phyloP scores from a whole-genome alignment of 2,888 invertebrate genomes.

The Tetragonisca angustula region DNA sequence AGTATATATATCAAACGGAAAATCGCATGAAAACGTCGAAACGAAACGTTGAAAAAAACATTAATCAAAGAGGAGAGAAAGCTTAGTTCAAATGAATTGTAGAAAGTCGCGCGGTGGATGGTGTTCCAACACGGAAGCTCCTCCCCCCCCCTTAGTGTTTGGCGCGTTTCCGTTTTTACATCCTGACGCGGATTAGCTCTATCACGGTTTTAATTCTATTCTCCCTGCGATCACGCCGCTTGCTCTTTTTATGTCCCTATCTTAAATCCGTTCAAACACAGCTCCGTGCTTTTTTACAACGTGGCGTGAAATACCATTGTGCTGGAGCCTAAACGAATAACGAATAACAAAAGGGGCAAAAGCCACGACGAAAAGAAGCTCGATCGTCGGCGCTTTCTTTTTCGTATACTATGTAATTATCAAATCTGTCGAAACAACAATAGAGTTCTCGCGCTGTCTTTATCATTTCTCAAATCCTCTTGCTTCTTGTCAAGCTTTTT shows the following conservation, averaged over 20 bases:
- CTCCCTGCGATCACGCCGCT: neutral
- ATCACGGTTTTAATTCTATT: constrained; percentile 1
- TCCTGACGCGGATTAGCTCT: constrained; percentile 4
- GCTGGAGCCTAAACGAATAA: neutral
- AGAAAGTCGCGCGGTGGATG: neutral
- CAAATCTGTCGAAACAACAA: too few species aligned
- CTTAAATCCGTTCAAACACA: neutral
- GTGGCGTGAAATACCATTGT: neutral
- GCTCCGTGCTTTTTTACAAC: neutral
- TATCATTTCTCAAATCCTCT: too few species aligned
- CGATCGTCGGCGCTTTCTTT: neutral
- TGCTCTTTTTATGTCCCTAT: neutral
- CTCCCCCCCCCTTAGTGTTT: neutral
- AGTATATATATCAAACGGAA: neutral
- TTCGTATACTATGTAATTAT: too few species aligned
- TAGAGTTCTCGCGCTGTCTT: too few species aligned
- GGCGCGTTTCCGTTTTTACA: neutral
- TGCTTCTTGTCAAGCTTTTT: too few species aligned
- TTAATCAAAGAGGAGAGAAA: constrained; percentile 6
- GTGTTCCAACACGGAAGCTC: neutral
- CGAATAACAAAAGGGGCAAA: neutral
- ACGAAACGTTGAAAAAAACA: constrained; percentile 6
- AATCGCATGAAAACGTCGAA: constrained; percentile 11
- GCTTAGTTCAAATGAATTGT: constrained; percentile 16
- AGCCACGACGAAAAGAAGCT: constrained; percentile 1